phyloP scores from a whole-genome alignment of 1,140 invertebrate genomes.

The Zaprionus nigranus region DNA sequence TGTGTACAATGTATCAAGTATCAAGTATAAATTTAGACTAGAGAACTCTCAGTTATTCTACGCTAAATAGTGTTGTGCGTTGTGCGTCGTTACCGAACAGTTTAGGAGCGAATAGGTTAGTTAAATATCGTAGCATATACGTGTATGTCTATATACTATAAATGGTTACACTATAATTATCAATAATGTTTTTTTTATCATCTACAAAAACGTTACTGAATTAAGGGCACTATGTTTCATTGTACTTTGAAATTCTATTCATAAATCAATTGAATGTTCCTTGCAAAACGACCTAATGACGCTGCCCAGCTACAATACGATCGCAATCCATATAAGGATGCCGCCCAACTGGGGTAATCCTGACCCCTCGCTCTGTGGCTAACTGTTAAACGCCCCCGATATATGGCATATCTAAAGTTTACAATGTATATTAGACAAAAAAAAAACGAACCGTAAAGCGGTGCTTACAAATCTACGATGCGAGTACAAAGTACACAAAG shows the following conservation, averaged over 20 bases:
- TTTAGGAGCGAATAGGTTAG: slow-evolving; percentile 1
- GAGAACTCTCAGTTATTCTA: background rate
- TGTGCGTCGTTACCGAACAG: slow-evolving; percentile 1
- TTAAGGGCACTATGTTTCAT: slow-evolving; percentile 7
- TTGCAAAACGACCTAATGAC: slow-evolving; percentile 1
- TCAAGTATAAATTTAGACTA: background rate
- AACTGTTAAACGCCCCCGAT: slow-evolving; percentile 4
- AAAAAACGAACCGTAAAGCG: background rate
- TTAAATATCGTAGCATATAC: background rate
- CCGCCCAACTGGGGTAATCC: background rate
- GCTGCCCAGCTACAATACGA: background rate
- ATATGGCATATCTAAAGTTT: slow-evolving; percentile 6
- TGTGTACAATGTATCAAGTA: background rate
- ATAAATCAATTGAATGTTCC: slow-evolving; percentile 2
- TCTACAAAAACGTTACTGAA: slow-evolving; percentile 6
- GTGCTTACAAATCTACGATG: background rate
- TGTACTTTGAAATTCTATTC: slow-evolving; percentile 6
- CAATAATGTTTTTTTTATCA: background rate
- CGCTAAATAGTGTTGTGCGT: slow-evolving; percentile 2
- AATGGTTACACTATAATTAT: background rate
- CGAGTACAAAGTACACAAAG: slow-evolving; percentile 1
- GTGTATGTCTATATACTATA: background rate
- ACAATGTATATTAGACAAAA: background rate
- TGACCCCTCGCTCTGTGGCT: background rate
- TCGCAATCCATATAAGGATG: background rate